Percentiles rank a stretch among this genome's conserved stretches.
These are phyloP conservation scores for Triops cancriformis DNA, from an alignment of 1,140 invertebrate genomes.

Conservation along the genomic window DNA sequence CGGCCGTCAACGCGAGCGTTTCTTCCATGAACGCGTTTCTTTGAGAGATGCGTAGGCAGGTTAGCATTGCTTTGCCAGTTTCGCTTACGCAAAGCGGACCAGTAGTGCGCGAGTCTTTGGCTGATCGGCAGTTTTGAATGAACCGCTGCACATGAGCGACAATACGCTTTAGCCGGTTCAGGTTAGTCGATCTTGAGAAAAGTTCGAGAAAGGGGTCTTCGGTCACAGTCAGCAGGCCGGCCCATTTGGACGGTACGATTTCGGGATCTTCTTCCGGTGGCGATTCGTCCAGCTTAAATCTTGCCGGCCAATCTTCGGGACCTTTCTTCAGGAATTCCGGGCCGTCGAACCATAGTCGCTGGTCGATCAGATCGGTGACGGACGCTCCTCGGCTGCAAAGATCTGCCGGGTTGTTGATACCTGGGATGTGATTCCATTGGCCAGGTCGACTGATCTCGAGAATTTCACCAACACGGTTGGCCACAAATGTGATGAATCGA, in stretches of 20 bases:
- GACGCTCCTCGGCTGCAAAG: conserved; percentile 21
- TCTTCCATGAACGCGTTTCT: neutral
- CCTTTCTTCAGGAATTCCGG: conserved; percentile 23
- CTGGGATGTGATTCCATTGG: conserved; percentile 31
- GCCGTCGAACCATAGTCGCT: conserved; percentile 28
- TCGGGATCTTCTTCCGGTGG: conserved; percentile 7
- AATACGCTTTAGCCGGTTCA: conserved; percentile 11
- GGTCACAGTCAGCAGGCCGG: neutral
- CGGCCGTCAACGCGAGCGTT: neutral
- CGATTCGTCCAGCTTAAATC: neutral
- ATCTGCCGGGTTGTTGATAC: conserved; percentile 30
- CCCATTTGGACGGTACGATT: neutral
- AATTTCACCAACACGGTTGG: neutral
- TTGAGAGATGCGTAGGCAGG: neutral
- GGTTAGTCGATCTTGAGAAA: neutral
- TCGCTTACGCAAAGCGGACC: neutral
- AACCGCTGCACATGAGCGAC: conserved; percentile 2
- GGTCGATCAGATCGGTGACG: neutral
- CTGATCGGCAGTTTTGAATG: conserved; percentile 1
- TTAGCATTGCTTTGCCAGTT: neutral
- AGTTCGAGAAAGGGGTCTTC: neutral
- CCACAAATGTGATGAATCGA: neutral
- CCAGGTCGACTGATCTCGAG: neutral
- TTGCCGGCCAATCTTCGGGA: conserved; percentile 24
- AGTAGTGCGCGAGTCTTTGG: neutral